Evolutionary conservation across 2,113 vertebrate species (phyloP).

Genomic region (Siphamia tubifer): DNA sequence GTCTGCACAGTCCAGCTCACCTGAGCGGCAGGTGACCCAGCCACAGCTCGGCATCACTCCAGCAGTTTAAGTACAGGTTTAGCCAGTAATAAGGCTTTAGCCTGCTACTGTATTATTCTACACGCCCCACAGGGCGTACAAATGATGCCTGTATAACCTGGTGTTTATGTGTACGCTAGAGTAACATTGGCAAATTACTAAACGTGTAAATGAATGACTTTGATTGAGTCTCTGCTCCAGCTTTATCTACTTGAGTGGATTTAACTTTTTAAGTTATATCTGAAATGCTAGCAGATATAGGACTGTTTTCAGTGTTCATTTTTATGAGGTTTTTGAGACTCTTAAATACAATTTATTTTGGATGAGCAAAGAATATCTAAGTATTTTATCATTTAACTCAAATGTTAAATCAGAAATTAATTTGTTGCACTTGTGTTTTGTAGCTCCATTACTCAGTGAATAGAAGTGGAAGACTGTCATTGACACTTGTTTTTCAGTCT

Average conservation of each 20-base stretch:
- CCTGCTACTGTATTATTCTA: neutral
- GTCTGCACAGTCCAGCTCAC: neutral
- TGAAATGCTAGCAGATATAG: no score
- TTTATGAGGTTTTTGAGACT: no score
- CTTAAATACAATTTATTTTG: no score
- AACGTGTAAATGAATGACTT: no score
- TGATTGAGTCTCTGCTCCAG: no score
- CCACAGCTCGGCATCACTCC: slow-evolving; percentile 11
- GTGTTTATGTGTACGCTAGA: slow-evolving; percentile 7
- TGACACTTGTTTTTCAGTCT: neutral
- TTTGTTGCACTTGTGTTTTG: neutral
- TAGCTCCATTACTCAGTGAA: neutral
- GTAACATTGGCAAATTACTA: no score
- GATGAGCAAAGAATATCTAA: no score
- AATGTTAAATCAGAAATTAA: neutral
- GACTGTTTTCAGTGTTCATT: no score
- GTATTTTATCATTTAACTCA: no score
- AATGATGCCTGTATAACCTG: neutral
- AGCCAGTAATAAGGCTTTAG: slow-evolving; percentile 29
- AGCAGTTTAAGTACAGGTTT: slow-evolving; percentile 34
- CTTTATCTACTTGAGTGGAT: no score
- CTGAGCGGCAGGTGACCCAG: slow-evolving; percentile 21
- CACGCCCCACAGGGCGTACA: neutral
- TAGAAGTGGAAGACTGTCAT: no score
- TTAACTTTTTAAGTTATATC: no score